Conservation (phyloP, 2,797 vertebrate species). For the Liasis olivaceus region DNA sequence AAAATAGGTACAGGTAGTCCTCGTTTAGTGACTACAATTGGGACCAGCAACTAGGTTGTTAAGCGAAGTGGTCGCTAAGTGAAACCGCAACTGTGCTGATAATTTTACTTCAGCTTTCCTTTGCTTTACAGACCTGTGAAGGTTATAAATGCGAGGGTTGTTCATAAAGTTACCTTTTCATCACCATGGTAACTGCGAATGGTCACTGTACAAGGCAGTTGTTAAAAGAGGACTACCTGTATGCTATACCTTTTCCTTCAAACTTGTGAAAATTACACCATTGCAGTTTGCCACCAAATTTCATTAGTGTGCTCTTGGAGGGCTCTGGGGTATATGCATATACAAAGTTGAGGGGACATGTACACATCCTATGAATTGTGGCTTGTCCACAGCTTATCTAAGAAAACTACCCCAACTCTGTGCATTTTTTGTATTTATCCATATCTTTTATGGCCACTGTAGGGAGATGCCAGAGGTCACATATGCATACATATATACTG, state of each 20-base stretch:
- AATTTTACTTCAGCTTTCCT: neutral
- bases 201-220: neutral
- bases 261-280: neutral
- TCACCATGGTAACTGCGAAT: neutral
- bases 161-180: neutral
- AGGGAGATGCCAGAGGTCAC: neutral
- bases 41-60: neutral
- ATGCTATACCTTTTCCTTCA: neutral
- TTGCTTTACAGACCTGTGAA: neutral
- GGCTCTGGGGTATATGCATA: neutral
- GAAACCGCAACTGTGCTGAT: neutral
- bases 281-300: neutral
- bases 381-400: neutral
- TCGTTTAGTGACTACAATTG: neutral
- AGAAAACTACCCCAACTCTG: neutral
- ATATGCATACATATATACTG: neutral
- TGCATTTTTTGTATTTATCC: neutral
- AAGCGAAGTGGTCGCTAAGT: neutral
- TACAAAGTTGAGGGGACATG: neutral
- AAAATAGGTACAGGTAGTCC: neutral
- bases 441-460: neutral
- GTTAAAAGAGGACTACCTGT: neutral
- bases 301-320: neutral
- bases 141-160: neutral
- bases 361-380: neutral